phyloP scores from a whole-genome alignment of 2,797 vertebrate genomes.

The Hephaestus fuliginosus region DNA sequence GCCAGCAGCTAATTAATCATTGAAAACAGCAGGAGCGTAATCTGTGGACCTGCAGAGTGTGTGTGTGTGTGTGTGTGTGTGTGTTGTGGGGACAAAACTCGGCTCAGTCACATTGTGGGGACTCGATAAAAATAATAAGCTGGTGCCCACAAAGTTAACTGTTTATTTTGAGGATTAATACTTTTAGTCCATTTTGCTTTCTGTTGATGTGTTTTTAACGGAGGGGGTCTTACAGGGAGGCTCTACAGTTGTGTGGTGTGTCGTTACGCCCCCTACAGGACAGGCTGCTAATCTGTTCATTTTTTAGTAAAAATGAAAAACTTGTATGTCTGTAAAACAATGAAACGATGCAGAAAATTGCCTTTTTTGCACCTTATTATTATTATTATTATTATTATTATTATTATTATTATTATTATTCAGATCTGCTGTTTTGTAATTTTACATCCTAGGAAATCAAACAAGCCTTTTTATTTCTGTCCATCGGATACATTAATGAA shows the following conservation, averaged over 20 bases:
- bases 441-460: neutral
- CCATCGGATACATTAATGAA: neutral
- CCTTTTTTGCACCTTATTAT: neutral
- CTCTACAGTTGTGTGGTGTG: neutral
- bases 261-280: conserved; percentile 1
- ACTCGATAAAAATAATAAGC: neutral
- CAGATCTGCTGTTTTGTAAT: neutral
- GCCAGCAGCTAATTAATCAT: conserved; percentile 62
- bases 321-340: neutral
- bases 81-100: neutral
- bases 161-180: neutral
- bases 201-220: too few species aligned
- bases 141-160: neutral
- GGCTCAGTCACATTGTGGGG: neutral
- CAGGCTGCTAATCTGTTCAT: too few species aligned
- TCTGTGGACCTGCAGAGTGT: conserved; percentile 19
- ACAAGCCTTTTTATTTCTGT: neutral
- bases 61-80: neutral
- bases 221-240: neutral
- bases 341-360: neutral
- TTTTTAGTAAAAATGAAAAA: too few species aligned
- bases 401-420: too few species aligned
- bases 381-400: too few species aligned
- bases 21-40: conserved; percentile 45
- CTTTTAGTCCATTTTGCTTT: too few species aligned